A percentile compares a stretch with the other conserved stretches of the same genome.
phyloP scores from a whole-genome alignment of 2,113 vertebrate genomes.

The Marcusenius ussheri region DNA sequence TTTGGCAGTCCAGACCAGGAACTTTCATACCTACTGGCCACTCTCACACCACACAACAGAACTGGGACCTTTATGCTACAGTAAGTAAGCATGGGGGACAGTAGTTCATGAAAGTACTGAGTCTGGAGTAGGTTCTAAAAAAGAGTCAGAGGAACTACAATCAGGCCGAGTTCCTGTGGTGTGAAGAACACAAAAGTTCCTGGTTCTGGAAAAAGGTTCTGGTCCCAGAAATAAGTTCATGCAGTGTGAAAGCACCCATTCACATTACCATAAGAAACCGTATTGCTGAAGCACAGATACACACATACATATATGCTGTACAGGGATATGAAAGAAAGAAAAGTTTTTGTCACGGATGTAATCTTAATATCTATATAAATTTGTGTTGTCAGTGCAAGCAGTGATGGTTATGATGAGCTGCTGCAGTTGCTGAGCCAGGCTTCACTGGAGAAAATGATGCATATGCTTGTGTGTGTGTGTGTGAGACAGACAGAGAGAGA shows the following conservation, averaged over 20 bases:
- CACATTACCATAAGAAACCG: neutral
- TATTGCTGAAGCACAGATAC: neutral
- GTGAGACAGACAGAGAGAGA: too few relatives aligned
- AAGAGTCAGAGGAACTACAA: neutral
- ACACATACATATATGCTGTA: neutral
- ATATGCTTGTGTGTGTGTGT: neutral
- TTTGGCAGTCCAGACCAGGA: neutral
- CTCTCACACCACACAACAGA: neutral
- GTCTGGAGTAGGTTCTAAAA: neutral
- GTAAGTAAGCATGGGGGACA: neutral
- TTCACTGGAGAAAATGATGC: neutral
- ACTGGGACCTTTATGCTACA: neutral
- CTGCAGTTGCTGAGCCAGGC: neutral
- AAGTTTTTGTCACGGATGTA: neutral
- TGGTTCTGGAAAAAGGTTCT: neutral
- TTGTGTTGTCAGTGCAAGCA: neutral
- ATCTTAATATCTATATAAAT: neutral
- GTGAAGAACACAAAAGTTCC: neutral
- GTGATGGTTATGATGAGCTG: neutral
- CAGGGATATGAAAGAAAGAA: neutral
- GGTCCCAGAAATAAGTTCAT: neutral
- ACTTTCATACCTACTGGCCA: neutral
- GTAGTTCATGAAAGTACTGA: neutral
- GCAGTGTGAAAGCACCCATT: neutral
- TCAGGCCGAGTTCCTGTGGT: neutral